phyloP scores from a whole-genome alignment of 2,888 invertebrate genomes.

The Tanaodytes sp. region DNA sequence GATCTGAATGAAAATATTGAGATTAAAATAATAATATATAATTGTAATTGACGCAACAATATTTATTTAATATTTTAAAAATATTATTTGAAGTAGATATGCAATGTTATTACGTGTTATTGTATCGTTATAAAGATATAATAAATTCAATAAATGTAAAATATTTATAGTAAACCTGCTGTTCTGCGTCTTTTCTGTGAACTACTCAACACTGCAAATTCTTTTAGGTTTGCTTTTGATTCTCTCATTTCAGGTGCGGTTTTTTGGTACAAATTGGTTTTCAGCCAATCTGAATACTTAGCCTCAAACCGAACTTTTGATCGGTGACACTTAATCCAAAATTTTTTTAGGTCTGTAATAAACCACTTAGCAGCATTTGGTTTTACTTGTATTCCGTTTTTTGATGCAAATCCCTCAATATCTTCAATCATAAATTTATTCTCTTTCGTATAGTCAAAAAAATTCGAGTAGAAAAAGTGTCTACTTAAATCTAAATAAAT shows the following conservation, averaged over 20 bases:
- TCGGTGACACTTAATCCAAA: not conserved
- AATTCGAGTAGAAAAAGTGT: not conserved
- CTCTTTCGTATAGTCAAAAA: not conserved
- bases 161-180: not conserved
- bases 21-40: not conserved
- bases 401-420: not conserved
- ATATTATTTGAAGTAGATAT: too few relatives aligned
- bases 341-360: not conserved
- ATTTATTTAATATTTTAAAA: too few relatives aligned
- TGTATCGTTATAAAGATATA: too few relatives aligned
- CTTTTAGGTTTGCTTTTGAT: not conserved
- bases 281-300: not conserved
- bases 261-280: not conserved
- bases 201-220: not conserved
- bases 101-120: too few relatives aligned
- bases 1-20: not conserved
- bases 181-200: not conserved
- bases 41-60: too few relatives aligned
- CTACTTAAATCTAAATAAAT: not conserved
- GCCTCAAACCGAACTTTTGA: not conserved
- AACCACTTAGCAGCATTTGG: not conserved
- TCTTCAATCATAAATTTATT: not conserved
- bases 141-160: too few relatives aligned
- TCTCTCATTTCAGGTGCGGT: not conserved
- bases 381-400: not conserved